A percentile compares a stretch with the other conserved stretches of the same genome.
Evolutionary conservation across 2,113 vertebrate genomes (phyloP).

Genomic region (Ptilorrhoa leucosticta): DNA sequence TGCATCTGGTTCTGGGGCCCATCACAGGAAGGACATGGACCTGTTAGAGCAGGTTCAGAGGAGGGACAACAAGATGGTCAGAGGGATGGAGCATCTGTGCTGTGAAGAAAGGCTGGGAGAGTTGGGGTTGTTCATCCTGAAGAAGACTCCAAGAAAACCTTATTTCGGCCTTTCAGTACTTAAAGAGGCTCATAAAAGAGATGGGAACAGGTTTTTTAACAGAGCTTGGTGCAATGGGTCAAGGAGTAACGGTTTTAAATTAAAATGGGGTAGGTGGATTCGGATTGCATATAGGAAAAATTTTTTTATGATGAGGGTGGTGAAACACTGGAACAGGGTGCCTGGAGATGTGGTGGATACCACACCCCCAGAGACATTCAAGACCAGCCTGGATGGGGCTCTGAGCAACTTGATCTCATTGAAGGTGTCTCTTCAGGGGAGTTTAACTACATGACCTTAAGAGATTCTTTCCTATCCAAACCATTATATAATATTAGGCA

Average conservation of each 20-base stretch:
- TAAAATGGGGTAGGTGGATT: not conserved
- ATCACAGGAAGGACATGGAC: not conserved
- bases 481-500: not conserved
- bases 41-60: not conserved
- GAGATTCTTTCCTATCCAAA: not conserved
- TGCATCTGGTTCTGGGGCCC: not conserved
- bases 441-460: not conserved
- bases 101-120: not conserved
- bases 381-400: not conserved
- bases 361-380: not conserved
- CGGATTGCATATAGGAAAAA: not conserved
- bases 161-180: not conserved
- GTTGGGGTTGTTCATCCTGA: not conserved
- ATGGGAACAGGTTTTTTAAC: not conserved
- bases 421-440: not conserved
- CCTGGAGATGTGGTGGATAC: accelerated
- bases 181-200: not conserved
- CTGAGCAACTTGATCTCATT: not conserved
- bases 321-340: not conserved
- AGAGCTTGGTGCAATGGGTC: not conserved
- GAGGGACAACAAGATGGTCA: not conserved
- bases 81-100: not conserved
- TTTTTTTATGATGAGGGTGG: accelerated
- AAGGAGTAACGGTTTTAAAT: not conserved
- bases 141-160: not conserved